Percentiles rank a stretch among this genome's conserved stretches.
phyloP scores from a whole-genome alignment of 2,888 invertebrate genomes.

The Branchellion lobata region DNA sequence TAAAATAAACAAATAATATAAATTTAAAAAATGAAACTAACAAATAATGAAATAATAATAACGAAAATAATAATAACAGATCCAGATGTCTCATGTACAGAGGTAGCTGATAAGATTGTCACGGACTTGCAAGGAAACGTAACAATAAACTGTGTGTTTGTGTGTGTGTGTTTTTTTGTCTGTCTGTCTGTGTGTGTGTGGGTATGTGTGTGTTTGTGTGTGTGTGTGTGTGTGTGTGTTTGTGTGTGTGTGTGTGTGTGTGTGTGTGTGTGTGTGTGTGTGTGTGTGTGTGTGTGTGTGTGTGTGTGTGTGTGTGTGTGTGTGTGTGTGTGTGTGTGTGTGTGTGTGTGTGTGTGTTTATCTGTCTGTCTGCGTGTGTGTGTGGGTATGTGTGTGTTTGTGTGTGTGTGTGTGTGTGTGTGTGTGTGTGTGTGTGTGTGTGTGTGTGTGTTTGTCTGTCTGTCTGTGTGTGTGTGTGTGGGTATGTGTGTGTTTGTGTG shows the following conservation, averaged over 20 bases:
- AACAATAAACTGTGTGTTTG: neutral
- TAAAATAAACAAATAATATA: neutral
- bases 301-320: neutral
- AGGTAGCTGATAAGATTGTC: slow-evolving; percentile 12
- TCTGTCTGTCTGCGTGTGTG: neutral
- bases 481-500: too few species aligned
- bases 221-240: neutral
- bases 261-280: slow-evolving; percentile 4
- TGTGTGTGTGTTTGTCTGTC: neutral
- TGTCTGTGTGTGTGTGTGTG: too few species aligned
- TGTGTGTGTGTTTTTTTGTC: neutral
- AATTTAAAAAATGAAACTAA: neutral
- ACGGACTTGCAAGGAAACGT: slow-evolving; percentile 2
- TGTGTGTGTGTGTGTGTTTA: slow-evolving; percentile 3
- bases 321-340: neutral
- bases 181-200: neutral
- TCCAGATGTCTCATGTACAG: slow-evolving; percentile 19
- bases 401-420: slow-evolving; percentile 5
- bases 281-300: neutral
- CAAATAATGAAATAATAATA: neutral
- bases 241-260: neutral
- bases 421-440: neutral
- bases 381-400: neutral
- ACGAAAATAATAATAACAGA: neutral
- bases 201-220: neutral